A percentile compares a stretch with the other conserved stretches of the same genome.
These are phyloP conservation scores for Panurus biarmicus DNA, from an alignment of 2,113 vertebrate species.

Conservation along the genomic window DNA sequence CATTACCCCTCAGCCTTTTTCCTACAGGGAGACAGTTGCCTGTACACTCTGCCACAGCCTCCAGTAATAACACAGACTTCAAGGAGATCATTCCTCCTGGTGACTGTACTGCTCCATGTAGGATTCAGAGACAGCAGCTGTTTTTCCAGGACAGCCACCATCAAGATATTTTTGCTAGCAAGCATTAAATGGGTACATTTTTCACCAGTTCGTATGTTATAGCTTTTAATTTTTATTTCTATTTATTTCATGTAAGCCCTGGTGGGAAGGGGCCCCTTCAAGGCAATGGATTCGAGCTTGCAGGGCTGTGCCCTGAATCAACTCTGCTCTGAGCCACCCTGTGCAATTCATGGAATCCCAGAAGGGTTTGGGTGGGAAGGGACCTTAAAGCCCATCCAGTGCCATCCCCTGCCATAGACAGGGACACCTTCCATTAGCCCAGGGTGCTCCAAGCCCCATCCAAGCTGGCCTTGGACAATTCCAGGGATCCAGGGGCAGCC, in stretches of 20 bases:
- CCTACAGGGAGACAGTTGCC: neutral
- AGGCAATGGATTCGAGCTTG: neutral
- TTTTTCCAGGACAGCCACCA: neutral
- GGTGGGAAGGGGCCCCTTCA: neutral
- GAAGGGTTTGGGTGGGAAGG: neutral
- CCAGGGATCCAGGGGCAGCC: neutral
- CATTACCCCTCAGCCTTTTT: neutral
- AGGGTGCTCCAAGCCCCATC: rapidly evolving
- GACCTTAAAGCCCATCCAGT: neutral
- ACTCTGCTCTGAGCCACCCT: neutral
- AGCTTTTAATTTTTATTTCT: neutral
- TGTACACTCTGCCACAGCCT: neutral
- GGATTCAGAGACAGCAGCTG: neutral
- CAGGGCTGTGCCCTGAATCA: neutral
- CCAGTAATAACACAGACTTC: neutral
- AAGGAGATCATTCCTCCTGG: neutral
- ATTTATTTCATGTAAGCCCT: neutral
- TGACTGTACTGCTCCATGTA: rapidly evolving
- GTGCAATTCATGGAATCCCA: neutral
- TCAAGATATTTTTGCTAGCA: neutral
- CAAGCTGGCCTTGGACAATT: neutral
- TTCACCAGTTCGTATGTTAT: neutral
- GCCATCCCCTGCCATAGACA: neutral
- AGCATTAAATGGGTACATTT: neutral
- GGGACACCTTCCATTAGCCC: neutral